Conservation (phyloP, 2,888 invertebrate species). For the Cataglyphis rosenhaueri region DNA sequence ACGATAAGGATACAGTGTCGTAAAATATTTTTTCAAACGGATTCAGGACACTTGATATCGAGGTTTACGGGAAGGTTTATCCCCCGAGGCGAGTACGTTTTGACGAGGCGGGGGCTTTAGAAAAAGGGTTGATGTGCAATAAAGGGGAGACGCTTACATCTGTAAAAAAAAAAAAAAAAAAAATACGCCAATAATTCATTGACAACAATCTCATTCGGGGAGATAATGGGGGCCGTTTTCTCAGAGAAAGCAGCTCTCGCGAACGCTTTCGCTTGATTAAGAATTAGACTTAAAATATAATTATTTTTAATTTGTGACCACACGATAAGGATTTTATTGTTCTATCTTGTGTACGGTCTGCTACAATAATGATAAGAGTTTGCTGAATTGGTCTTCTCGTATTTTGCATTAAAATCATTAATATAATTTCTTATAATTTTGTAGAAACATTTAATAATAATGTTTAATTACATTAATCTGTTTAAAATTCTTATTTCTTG, state of each 20-base stretch:
- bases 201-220: constrained; percentile 84
- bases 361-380: constrained; percentile 36
- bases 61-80: constrained; percentile 61
- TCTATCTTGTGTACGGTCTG: constrained; percentile 65
- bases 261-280: constrained; percentile 80
- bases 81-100: constrained; percentile 77
- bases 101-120: constrained; percentile 71
- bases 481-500: neutral
- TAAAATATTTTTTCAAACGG: constrained; percentile 42
- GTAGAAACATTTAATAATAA: neutral
- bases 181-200: constrained; percentile 84
- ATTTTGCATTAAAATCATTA: constrained; percentile 79
- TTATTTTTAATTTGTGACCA: constrained; percentile 85
- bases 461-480: constrained; percentile 12
- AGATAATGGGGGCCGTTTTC: constrained; percentile 83
- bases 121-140: constrained; percentile 82
- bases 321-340: constrained; percentile 82
- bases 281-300: constrained; percentile 84
- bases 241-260: constrained; percentile 73
- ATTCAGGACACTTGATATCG: constrained; percentile 54
- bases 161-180: constrained; percentile 77
- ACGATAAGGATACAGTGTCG: constrained; percentile 26
- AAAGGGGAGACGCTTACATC: constrained; percentile 79
- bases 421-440: constrained; percentile 69
- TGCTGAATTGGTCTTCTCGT: constrained; percentile 74